Conservation (phyloP, 1,140 invertebrate genomes). For the Drosophila takahashii region DNA sequence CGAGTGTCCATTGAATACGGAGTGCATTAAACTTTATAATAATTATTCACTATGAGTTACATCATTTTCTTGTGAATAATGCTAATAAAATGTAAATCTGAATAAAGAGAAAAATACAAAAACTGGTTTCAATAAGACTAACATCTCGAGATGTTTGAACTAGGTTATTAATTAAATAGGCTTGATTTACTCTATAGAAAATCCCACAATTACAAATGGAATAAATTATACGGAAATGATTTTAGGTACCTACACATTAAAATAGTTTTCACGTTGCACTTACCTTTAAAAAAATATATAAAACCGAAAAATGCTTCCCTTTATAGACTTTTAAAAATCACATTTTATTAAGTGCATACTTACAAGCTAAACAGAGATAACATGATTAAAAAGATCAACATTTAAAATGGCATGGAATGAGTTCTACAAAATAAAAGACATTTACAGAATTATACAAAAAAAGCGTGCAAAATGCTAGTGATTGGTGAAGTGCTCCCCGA, state of each 20-base stretch:
- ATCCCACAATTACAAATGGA: no score
- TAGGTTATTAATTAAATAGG: not conserved
- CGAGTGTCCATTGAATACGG: no score
- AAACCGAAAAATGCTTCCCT: no score
- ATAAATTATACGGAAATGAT: no score
- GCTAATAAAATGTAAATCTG: not conserved
- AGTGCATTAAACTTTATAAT: not conserved
- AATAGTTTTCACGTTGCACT: no score
- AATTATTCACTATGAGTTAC: no score
- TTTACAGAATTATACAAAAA: not conserved
- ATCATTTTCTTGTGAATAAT: not conserved
- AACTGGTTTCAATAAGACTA: not conserved
- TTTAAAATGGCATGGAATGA: conserved; percentile 1
- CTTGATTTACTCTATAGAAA: not conserved
- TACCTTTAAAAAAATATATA: no score
- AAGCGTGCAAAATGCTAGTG: conserved; percentile 11
- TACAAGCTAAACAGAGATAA: conserved; percentile 1
- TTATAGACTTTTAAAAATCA: not conserved
- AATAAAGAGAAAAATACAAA: not conserved
- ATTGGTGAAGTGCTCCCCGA: conserved; percentile 56
- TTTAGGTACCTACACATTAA: no score
- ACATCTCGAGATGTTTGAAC: not conserved
- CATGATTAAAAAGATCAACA: not conserved
- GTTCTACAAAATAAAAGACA: conserved; percentile 5
- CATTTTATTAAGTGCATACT: conserved; percentile 2